These are phyloP conservation scores for Physella acuta DNA, from an alignment of 1,140 invertebrate species.

Conservation along the genomic window DNA sequence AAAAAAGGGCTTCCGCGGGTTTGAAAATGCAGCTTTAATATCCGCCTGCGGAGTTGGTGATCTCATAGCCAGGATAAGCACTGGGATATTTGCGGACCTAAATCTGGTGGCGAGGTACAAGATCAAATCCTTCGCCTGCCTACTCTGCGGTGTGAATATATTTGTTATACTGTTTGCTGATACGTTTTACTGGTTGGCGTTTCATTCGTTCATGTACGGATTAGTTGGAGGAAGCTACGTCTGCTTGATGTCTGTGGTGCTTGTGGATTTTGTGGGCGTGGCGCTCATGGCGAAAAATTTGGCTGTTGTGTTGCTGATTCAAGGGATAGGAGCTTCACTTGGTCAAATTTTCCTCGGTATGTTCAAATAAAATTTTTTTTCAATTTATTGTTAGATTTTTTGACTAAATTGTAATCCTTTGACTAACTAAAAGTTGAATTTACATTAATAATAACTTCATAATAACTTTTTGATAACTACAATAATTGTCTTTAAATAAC, in stretches of 20 bases:
- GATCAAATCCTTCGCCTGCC: slow-evolving; percentile 32
- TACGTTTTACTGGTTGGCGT: slow-evolving; percentile 34
- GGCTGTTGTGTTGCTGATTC: slow-evolving; percentile 43
- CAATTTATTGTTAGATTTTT: not conserved
- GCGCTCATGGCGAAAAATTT: slow-evolving; percentile 40
- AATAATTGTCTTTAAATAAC: too few relatives aligned
- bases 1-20: slow-evolving; percentile 31
- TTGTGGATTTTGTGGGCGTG: slow-evolving; percentile 49
- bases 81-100: slow-evolving; percentile 41
- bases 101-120: slow-evolving; percentile 42
- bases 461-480: not conserved
- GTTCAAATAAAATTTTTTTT: not conserved
- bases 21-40: slow-evolving; percentile 42
- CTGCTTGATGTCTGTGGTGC: slow-evolving; percentile 39
- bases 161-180: slow-evolving; percentile 35
- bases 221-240: slow-evolving; percentile 47
- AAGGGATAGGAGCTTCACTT: slow-evolving; percentile 45
- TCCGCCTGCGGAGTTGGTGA: slow-evolving; percentile 46
- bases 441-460: not conserved
- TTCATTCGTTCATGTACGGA: slow-evolving; percentile 43
- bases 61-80: slow-evolving; percentile 38
- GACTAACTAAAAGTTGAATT: not conserved
- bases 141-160: slow-evolving; percentile 38
- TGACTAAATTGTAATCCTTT: not conserved
- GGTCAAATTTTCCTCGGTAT: slow-evolving; percentile 49